Conservation (phyloP, 2,797 vertebrate species). For the Nyctibius grandis region DNA sequence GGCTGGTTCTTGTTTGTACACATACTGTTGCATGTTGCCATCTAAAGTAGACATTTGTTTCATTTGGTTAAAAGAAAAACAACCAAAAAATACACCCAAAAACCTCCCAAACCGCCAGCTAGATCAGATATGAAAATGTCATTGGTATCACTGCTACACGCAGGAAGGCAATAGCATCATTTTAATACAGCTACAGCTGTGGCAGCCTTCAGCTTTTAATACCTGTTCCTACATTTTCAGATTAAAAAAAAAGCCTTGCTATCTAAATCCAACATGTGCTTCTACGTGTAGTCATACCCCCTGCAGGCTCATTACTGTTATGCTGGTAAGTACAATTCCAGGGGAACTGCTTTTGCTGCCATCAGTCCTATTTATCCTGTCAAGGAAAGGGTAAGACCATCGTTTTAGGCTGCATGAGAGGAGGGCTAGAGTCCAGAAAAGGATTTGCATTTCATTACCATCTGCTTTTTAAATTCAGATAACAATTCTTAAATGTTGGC, state of each 20-base stretch:
- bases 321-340: background rate
- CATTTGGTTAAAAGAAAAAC: background rate
- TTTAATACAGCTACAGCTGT: background rate
- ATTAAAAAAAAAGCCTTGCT: background rate
- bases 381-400: too few species aligned
- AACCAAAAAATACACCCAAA: background rate
- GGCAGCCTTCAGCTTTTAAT: background rate
- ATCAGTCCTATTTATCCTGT: background rate
- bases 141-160: fast-evolving
- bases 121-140: background rate
- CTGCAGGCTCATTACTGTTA: background rate
- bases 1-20: constrained; percentile 79
- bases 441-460: background rate
- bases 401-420: background rate
- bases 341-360: background rate
- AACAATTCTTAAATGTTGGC: background rate
- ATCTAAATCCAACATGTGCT: background rate
- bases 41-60: constrained; percentile 67
- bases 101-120: background rate
- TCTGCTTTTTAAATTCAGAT: background rate
- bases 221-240: background rate
- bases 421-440: background rate
- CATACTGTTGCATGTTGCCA: constrained; percentile 88
- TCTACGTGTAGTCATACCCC: background rate
- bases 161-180: background rate